These are phyloP conservation scores for Chaetorhynchus papuensis DNA, from an alignment of 2,113 vertebrate genomes.

Conservation along the genomic window DNA sequence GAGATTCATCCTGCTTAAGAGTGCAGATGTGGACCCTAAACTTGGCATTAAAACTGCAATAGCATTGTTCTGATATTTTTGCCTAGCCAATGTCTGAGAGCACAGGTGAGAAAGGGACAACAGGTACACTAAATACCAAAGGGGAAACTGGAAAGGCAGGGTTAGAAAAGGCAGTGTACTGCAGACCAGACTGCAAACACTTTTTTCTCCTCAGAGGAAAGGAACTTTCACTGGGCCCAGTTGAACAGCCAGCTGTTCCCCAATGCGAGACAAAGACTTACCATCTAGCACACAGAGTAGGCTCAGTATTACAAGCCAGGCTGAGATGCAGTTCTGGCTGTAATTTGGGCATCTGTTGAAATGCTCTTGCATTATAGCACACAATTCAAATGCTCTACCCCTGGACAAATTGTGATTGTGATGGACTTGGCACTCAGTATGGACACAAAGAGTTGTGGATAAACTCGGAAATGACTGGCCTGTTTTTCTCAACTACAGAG, in stretches of 20 bases:
- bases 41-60: neutral
- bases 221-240: neutral
- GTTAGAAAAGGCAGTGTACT: neutral
- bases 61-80: neutral
- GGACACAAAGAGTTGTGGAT: neutral
- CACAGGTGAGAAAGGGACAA: neutral
- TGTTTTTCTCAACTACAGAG: neutral
- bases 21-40: rapidly evolving
- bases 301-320: neutral
- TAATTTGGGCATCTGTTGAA: neutral
- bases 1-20: neutral
- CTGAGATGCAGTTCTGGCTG: neutral
- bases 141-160: neutral
- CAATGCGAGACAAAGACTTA: neutral
- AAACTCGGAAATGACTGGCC: neutral
- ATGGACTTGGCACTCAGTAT: neutral
- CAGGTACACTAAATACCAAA: neutral
- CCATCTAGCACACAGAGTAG: neutral
- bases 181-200: neutral
- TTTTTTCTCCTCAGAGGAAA: neutral
- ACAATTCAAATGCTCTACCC: neutral
- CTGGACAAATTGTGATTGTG: neutral
- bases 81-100: neutral
- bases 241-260: neutral
- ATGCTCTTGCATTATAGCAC: neutral